phyloP scores from a whole-genome alignment of 2,888 invertebrate species.

The Andrena camellia region DNA sequence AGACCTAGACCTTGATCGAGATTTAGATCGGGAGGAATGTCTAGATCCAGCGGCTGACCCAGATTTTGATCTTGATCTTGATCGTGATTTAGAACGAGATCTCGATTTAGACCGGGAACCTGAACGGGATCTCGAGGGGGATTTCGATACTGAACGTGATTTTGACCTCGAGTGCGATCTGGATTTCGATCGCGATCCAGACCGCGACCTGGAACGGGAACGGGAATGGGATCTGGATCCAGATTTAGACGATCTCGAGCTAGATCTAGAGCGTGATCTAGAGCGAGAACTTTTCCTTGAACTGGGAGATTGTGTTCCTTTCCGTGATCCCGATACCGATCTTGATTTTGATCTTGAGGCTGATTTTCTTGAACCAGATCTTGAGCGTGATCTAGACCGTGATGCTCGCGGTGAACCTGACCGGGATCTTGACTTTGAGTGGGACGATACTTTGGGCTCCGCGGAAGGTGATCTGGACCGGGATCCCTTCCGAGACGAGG shows the following conservation, averaged over 20 bases:
- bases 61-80: slow-evolving; percentile 66
- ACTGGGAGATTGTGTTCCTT: slow-evolving; percentile 73
- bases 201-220: slow-evolving; percentile 68
- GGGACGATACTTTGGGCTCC: slow-evolving; percentile 36
- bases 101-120: slow-evolving; percentile 57
- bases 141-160: slow-evolving; percentile 82
- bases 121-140: slow-evolving; percentile 63
- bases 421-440: slow-evolving; percentile 45
- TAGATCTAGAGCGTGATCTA: slow-evolving; percentile 72
- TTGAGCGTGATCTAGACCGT: slow-evolving; percentile 75
- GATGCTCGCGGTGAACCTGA: slow-evolving; percentile 47
- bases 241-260: slow-evolving; percentile 74
- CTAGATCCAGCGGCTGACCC: slow-evolving; percentile 73
- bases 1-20: slow-evolving; percentile 73
- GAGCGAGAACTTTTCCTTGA: slow-evolving; percentile 72
- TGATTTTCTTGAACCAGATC: slow-evolving; percentile 58
- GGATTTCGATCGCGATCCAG: slow-evolving; percentile 72
- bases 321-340: slow-evolving; percentile 72
- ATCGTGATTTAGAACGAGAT: slow-evolving; percentile 66
- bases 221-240: slow-evolving; percentile 80
- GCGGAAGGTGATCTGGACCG: slow-evolving; percentile 73
- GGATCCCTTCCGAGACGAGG: slow-evolving; percentile 66
- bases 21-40: slow-evolving; percentile 70
- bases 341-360: slow-evolving; percentile 57
- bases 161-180: slow-evolving; percentile 63